Evolutionary conservation across 2,113 vertebrate genomes (phyloP).

Genomic region (Gallinago jamesoni): DNA sequence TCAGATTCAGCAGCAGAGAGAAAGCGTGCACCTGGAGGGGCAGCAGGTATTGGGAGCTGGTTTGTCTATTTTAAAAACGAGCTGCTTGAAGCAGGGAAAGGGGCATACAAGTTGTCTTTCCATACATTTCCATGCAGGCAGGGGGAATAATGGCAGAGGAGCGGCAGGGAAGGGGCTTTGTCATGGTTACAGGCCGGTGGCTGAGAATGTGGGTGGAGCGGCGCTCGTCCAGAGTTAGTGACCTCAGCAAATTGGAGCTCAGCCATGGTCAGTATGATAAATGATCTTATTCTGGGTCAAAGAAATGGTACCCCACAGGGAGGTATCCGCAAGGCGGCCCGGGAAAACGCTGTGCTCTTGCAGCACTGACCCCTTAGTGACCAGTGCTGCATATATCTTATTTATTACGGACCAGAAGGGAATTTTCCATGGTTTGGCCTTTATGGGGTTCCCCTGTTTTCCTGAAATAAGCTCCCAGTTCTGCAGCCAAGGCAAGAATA

Average conservation of each 20-base stretch:
- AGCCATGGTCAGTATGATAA: slow-evolving; percentile 79
- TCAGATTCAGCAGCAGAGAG: neutral
- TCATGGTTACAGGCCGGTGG: slow-evolving; percentile 78
- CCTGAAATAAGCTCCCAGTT: neutral
- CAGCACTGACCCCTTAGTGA: slow-evolving; percentile 68
- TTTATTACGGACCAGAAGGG: slow-evolving; percentile 46
- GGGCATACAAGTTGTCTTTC: slow-evolving; percentile 41
- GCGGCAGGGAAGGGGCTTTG: slow-evolving; percentile 69
- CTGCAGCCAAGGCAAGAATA: neutral
- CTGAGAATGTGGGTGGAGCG: slow-evolving; percentile 77
- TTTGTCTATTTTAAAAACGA: neutral
- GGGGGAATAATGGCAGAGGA: slow-evolving; percentile 73
- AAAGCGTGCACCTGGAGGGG: neutral
- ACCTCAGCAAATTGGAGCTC: slow-evolving; percentile 79
- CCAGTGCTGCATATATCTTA: slow-evolving; percentile 56
- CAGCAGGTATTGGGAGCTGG: neutral
- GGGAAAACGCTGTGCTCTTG: slow-evolving; percentile 19
- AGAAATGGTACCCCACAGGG: slow-evolving; percentile 64
- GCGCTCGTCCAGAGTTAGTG: slow-evolving; percentile 72
- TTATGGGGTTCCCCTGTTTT: neutral
- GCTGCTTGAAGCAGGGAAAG: neutral
- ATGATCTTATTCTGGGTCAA: slow-evolving; percentile 75
- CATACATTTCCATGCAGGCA: slow-evolving; percentile 63
- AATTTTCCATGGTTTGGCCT: slow-evolving; percentile 30
- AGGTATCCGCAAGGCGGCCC: slow-evolving; percentile 18